phyloP scores from a whole-genome alignment of 2,888 invertebrate genomes.

The Stenchaetothrips biformis region DNA sequence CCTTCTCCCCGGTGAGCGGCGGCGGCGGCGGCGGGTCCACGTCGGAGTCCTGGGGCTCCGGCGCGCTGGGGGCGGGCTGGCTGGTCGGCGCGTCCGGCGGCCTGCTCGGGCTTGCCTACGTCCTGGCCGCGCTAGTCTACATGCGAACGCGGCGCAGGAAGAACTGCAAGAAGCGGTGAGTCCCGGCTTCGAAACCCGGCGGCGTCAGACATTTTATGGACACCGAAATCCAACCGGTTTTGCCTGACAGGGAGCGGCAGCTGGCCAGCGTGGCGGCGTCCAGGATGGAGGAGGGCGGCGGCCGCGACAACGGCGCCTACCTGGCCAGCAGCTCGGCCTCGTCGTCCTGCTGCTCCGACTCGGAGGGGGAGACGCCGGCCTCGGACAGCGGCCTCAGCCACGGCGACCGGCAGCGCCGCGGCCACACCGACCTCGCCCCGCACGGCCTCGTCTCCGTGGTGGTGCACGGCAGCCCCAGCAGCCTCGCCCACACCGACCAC shows the following conservation, averaged over 20 bases:
- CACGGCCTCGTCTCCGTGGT: constrained; percentile 18
- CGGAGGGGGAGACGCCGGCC: constrained; percentile 13
- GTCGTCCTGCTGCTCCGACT: constrained; percentile 16
- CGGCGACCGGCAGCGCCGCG: background rate
- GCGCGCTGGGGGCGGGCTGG: constrained; percentile 47
- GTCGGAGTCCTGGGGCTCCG: constrained; percentile 17
- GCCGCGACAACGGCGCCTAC: background rate
- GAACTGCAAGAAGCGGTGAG: constrained; percentile 28
- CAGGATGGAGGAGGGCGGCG: background rate
- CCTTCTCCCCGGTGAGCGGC: constrained; percentile 56
- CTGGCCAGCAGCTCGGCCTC: constrained; percentile 2
- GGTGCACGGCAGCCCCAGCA: constrained; percentile 2
- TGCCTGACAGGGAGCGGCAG: background rate
- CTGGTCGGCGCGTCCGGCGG: constrained; percentile 79
- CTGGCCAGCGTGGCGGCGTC: constrained; percentile 23
- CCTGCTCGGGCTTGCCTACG: constrained; percentile 79
- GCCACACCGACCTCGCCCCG: background rate
- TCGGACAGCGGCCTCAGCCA: constrained; percentile 19
- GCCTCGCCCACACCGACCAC: background rate
- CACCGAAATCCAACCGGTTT: too few relatives aligned
- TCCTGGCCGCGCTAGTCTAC: constrained; percentile 78
- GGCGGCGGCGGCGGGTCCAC: constrained; percentile 32
- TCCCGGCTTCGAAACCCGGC: too few relatives aligned
- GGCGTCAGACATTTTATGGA: too few relatives aligned
- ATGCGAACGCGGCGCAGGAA: constrained; percentile 52